Evolutionary conservation across 2,113 vertebrate species (phyloP).

Genomic region (Noturus placidus): DNA sequence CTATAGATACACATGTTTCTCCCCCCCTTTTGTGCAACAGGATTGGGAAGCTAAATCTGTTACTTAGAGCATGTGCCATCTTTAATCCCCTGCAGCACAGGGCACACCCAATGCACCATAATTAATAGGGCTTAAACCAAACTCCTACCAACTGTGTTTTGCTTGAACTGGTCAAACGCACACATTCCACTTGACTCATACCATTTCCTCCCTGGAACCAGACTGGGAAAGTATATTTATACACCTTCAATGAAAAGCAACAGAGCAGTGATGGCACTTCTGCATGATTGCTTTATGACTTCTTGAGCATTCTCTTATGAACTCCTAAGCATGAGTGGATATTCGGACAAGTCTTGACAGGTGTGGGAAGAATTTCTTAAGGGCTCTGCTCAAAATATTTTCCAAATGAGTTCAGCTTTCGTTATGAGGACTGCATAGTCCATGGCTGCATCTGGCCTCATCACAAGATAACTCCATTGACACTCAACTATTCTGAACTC

Average conservation of each 20-base stretch:
- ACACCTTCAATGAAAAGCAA: background rate
- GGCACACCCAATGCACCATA: conserved; percentile 37
- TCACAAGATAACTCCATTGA: background rate
- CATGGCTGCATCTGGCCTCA: background rate
- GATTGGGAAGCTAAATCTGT: background rate
- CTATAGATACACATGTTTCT: background rate
- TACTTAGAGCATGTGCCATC: background rate
- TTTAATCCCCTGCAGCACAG: conserved; percentile 14
- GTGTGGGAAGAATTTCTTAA: conserved; percentile 16
- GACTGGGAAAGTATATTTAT: conserved; percentile 36
- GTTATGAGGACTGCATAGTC: background rate
- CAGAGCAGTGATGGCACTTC: no score
- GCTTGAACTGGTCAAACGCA: background rate
- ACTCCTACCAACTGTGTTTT: background rate
- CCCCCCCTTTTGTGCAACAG: background rate
- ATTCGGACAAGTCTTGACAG: conserved; percentile 19
- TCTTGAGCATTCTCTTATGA: background rate
- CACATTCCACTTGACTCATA: conserved; percentile 24
- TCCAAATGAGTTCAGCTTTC: background rate
- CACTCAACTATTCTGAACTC: background rate
- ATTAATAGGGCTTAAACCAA: conserved; percentile 31
- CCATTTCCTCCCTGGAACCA: conserved; percentile 32
- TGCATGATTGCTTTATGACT: background rate
- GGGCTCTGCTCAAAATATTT: conserved; percentile 2
- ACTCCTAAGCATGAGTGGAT: background rate